Percentiles rank a stretch among this genome's conserved stretches.
Conservation (phyloP, 2,113 vertebrate species). For the Sus scrofa region T2T-Sscrofa CM000815.6:104134501-104135000, state of each 20-base stretch:
- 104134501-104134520: too few relatives aligned
- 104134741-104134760: neutral
- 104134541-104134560: too few relatives aligned
- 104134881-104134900: neutral
- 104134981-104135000: neutral
- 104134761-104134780: neutral
- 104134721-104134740: neutral
- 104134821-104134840: neutral
- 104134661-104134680: neutral
- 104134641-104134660: neutral
- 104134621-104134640: too few relatives aligned
- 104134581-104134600: too few relatives aligned
- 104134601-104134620: too few relatives aligned
- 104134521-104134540: too few relatives aligned
- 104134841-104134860: neutral
- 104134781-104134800: neutral
- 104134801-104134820: neutral
- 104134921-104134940: neutral
- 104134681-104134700: neutral
- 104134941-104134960: neutral
- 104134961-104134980: neutral
- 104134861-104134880: neutral
- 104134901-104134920: neutral
- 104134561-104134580: too few relatives aligned
- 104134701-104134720: neutral